Evolutionary conservation across 2,888 invertebrate species (phyloP).

Genomic region (Tinea semifulvella): DNA sequence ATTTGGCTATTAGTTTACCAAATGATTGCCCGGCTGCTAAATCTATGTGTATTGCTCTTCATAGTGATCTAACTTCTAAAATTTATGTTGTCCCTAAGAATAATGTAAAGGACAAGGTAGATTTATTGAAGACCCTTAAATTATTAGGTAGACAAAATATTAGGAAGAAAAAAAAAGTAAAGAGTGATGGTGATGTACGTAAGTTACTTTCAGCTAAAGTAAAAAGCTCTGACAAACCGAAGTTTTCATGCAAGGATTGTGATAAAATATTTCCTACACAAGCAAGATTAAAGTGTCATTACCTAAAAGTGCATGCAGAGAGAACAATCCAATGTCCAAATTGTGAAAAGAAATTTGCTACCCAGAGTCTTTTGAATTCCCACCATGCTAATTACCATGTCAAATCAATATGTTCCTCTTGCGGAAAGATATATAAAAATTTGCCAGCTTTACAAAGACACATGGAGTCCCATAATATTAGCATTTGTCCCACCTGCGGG

Average conservation of each 20-base stretch:
- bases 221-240: too few species aligned
- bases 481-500: constrained; percentile 42
- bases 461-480: constrained; percentile 33
- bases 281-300: constrained; percentile 36
- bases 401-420: constrained; percentile 34
- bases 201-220: too few species aligned
- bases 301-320: constrained; percentile 36
- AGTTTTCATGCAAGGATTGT: constrained; percentile 35
- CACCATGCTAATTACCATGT: constrained; percentile 34
- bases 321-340: constrained; percentile 36
- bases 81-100: too few species aligned
- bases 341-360: constrained; percentile 33
- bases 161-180: too few species aligned
- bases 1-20: too few species aligned
- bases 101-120: too few species aligned
- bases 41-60: too few species aligned
- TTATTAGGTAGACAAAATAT: too few species aligned
- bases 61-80: too few species aligned
- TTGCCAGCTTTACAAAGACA: constrained; percentile 38
- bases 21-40: too few species aligned
- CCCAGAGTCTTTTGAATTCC: constrained; percentile 26
- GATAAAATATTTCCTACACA: constrained; percentile 29
- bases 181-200: too few species aligned
- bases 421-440: constrained; percentile 40
- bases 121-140: too few species aligned